These are phyloP conservation scores for Erannis defoliaria DNA, from an alignment of 2,888 invertebrate species.

Conservation along the genomic window DNA sequence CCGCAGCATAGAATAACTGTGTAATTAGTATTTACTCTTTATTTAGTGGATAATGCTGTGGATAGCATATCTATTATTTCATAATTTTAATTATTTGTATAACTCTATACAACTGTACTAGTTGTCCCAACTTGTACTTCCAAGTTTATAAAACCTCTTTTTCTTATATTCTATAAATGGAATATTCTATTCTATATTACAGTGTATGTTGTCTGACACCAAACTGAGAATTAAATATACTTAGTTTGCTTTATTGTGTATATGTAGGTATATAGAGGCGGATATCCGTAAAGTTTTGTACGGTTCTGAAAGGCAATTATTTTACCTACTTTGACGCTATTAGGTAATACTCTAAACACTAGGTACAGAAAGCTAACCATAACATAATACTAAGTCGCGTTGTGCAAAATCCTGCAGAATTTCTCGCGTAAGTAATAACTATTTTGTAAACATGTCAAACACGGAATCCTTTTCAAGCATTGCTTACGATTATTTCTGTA, in stretches of 20 bases:
- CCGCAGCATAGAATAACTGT: too few species aligned
- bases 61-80: too few species aligned
- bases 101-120: too few species aligned
- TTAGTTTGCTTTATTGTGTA: not conserved
- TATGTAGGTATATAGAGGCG: not conserved
- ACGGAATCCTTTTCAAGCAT: conserved; percentile 33
- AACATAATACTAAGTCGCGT: conserved; percentile 4
- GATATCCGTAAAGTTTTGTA: not conserved
- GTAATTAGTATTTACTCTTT: too few species aligned
- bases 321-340: not conserved
- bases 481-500: conserved; percentile 32
- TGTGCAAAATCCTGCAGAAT: conserved; percentile 16
- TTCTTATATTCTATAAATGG: too few species aligned
- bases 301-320: conserved; percentile 1
- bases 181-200: too few species aligned
- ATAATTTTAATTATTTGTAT: too few species aligned
- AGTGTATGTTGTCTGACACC: too few species aligned
- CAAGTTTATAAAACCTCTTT: too few species aligned
- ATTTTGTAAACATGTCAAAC: conserved; percentile 33
- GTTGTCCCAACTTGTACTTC: too few species aligned
- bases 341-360: conserved; percentile 8
- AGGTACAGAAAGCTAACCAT: conserved; percentile 5
- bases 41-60: too few species aligned
- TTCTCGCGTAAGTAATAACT: conserved; percentile 21
- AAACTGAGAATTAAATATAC: not conserved